Percentiles rank a stretch among this genome's conserved stretches.
Conservation (phyloP, 2,888 invertebrate genomes). For the Phanerotoma sp. region DNA sequence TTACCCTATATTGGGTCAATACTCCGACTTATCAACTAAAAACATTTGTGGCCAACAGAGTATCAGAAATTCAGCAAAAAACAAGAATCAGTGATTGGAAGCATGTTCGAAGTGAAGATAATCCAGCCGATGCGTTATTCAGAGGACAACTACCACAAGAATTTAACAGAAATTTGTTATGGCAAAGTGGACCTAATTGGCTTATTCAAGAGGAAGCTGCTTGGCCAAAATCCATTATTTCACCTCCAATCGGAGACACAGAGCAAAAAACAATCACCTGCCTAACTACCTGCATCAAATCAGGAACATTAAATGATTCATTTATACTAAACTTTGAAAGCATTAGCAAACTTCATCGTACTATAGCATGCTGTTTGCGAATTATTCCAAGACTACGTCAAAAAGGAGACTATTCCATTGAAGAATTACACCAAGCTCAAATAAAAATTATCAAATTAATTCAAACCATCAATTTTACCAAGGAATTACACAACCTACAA, state of each 20-base stretch:
- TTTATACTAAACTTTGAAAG: too few species aligned
- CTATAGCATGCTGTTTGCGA: too few species aligned
- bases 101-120: slow-evolving; percentile 25
- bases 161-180: slow-evolving; percentile 11
- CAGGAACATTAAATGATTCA: too few species aligned
- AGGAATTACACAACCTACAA: background rate
- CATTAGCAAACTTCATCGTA: too few species aligned
- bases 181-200: slow-evolving; percentile 35
- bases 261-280: too few species aligned
- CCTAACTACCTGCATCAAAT: too few species aligned
- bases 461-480: too few species aligned
- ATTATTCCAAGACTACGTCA: too few species aligned
- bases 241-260: background rate
- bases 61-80: slow-evolving; percentile 21
- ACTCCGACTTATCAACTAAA: slow-evolving; percentile 7
- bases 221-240: background rate
- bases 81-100: slow-evolving; percentile 10
- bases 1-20: background rate
- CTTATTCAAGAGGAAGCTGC: slow-evolving; percentile 5
- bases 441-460: too few species aligned
- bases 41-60: slow-evolving; percentile 28
- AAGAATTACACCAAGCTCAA: too few species aligned
- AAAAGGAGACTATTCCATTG: too few species aligned
- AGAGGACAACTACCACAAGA: slow-evolving; percentile 14
- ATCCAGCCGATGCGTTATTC: slow-evolving; percentile 30